These are phyloP conservation scores for Horisme vitalbata DNA, from an alignment of 2,888 invertebrate species.

Conservation along the genomic window DNA sequence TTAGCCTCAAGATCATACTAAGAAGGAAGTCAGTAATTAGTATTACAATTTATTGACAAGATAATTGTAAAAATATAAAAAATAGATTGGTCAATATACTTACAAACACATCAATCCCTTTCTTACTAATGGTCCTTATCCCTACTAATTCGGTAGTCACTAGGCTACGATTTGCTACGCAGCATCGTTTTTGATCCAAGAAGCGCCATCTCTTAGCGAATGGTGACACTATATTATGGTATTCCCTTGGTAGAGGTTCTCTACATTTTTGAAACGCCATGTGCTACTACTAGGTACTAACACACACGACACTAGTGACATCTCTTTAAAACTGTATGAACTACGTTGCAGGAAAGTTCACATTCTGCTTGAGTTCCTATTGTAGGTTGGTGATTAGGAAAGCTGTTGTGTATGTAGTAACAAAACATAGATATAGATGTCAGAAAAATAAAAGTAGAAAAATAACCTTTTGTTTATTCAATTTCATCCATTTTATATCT, in stretches of 20 bases:
- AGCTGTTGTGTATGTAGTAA: neutral
- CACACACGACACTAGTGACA: constrained; percentile 32
- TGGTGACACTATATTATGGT: constrained; percentile 16
- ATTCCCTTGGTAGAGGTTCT: neutral
- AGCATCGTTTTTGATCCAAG: neutral
- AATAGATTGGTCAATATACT: too few relatives aligned
- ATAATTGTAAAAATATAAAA: too few relatives aligned
- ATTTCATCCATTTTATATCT: neutral
- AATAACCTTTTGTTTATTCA: neutral
- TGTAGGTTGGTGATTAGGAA: too few relatives aligned
- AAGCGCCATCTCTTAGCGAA: constrained; percentile 48
- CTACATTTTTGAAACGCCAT: constrained; percentile 10
- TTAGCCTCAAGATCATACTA: too few relatives aligned
- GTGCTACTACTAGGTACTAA: too few relatives aligned
- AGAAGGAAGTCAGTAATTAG: too few relatives aligned
- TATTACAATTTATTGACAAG: too few relatives aligned
- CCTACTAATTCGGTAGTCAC: too few relatives aligned
- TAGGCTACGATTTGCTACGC: too few relatives aligned
- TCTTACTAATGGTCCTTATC: too few relatives aligned
- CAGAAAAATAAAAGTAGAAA: neutral
- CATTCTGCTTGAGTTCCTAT: neutral
- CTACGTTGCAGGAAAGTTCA: constrained; percentile 8
- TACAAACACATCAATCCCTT: too few relatives aligned
- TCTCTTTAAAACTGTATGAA: constrained; percentile 28
- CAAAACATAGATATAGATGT: constrained; percentile 7